Conservation (phyloP, 1,140 invertebrate genomes). For the Lepidostoma basale region DNA sequence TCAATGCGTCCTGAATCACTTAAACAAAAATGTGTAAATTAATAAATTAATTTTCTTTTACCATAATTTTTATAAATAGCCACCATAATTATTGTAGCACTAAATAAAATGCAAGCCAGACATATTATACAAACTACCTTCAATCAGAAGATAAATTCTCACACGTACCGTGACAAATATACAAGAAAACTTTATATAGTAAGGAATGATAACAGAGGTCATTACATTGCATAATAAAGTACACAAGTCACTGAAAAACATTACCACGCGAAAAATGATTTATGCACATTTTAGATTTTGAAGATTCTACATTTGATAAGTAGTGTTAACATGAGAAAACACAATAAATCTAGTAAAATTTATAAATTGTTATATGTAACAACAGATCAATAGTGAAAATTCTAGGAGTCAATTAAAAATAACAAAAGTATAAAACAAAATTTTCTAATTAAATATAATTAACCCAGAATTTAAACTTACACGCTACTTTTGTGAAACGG, state of each 20-base stretch:
- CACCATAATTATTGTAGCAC: conserved; percentile 21
- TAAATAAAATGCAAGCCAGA: conserved; percentile 15
- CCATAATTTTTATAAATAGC: conserved; percentile 9
- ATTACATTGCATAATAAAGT: no score
- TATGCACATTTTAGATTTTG: no score
- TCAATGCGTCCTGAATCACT: background rate
- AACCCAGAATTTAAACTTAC: background rate
- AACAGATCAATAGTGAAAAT: no score
- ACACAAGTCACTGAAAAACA: no score
- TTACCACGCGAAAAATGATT: no score
- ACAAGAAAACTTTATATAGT: background rate
- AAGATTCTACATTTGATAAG: no score
- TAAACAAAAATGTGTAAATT: conserved; percentile 1
- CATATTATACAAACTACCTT: background rate
- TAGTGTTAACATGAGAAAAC: no score
- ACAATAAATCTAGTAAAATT: no score
- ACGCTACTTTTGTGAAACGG: background rate
- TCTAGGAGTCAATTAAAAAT: no score
- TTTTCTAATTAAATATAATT: background rate
- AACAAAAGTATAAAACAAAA: background rate
- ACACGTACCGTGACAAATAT: background rate
- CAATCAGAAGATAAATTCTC: background rate
- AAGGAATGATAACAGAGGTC: conserved; percentile 4
- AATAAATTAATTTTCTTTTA: conserved; percentile 5
- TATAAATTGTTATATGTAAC: no score